Evolutionary conservation across 2,797 vertebrate species (phyloP), one percentile per base, ranked within the genome.

Genomic region (Gobionotothen gibberifrons): DNA sequence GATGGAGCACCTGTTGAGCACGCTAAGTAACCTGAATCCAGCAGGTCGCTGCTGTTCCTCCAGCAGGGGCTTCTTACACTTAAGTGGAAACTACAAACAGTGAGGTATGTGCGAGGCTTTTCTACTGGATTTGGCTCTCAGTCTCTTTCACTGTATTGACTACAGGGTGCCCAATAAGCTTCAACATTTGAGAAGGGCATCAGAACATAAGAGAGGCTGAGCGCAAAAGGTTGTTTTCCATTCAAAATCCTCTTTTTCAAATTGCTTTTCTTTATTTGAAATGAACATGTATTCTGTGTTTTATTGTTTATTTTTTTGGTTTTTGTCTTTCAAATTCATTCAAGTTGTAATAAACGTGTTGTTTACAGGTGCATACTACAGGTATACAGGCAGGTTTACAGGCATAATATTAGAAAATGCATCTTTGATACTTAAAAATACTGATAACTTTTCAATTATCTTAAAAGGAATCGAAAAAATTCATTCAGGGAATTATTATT

Each of bases 401-500:
- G 32, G 32, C 6, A 36, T 36, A 36, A 9, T 36, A 36, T 36
- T 36, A 36, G 32, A 9, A 0, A 36, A 36, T 9, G 17, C 39
- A 64, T 51, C 6, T 39, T n/a, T 60, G 13, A 59, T 17, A 16
- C 9, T 17, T 13, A 53, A 29, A 68, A 48, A 64, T 36, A 16
- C 5, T 5, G 22, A 59, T 21, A 32, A 2, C 26, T 32, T 66
- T 76, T 69, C 17, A 36, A 48, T 65, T 67, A 36, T 14, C 5
- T 48, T 1, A 17, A 17, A 5, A 36, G 32, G 7, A 36, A n/a
- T 52, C 56, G 29, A 75, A 62, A 57, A 72, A 13, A 69, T 21
- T 46, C 53, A 39, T 63, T 22, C 22, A 12, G 62, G 11, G 22
- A 43, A 70, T 46, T 39, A 9, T 56, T 39, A 54, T 2, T 1